phyloP scores from a whole-genome alignment of 2,113 vertebrate genomes.

The Genyomyrus donnyi region DNA sequence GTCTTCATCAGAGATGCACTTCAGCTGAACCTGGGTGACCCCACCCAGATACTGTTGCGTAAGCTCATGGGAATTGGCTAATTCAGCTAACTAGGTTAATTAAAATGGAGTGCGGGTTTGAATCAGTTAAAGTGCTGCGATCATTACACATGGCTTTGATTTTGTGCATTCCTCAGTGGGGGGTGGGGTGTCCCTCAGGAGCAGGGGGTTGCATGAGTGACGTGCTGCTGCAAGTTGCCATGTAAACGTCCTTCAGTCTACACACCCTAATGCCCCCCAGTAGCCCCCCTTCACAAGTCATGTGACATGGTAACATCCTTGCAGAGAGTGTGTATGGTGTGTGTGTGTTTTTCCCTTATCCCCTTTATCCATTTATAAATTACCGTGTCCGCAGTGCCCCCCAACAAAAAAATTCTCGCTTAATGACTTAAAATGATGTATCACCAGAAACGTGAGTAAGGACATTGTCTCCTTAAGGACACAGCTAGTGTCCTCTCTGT shows the following conservation, averaged over 20 bases:
- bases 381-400: background rate
- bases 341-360: background rate
- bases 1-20: background rate
- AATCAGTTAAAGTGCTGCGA: background rate
- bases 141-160: background rate
- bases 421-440: background rate
- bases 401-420: background rate
- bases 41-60: background rate
- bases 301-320: background rate
- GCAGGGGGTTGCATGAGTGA: background rate
- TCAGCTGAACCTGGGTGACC: background rate
- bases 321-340: background rate
- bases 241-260: background rate
- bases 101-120: slow-evolving; percentile 29
- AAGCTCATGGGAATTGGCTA: background rate
- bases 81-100: slow-evolving; percentile 2
- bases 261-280: background rate
- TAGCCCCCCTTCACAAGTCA: background rate
- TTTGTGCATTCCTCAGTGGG: background rate
- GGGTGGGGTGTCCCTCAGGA: background rate
- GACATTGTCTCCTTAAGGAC: background rate
- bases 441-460: background rate
- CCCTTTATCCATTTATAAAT: background rate
- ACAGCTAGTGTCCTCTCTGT: background rate
- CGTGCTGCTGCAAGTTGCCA: background rate